These are phyloP conservation scores for Psittacula echo DNA, from an alignment of 2,797 vertebrate species.

Conservation along the genomic window DNA sequence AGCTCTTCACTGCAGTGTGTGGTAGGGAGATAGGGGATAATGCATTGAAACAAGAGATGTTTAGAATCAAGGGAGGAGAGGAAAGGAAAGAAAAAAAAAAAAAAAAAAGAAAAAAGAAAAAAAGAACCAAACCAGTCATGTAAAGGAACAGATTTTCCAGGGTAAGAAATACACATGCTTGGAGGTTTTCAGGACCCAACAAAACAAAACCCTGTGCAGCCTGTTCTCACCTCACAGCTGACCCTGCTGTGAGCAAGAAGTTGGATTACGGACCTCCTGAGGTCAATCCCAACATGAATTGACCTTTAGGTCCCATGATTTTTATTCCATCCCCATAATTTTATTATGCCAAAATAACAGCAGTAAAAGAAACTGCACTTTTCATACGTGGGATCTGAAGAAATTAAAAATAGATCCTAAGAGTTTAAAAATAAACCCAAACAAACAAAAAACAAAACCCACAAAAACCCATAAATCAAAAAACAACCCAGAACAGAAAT, in stretches of 20 bases:
- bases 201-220: neutral
- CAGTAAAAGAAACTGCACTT: neutral
- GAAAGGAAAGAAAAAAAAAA: fast-evolving
- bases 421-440: neutral
- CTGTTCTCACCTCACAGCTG: neutral
- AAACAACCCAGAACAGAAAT: neutral
- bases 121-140: neutral
- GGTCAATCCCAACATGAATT: neutral
- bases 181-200: neutral
- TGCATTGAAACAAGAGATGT: neutral
- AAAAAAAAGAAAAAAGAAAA: neutral
- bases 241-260: neutral
- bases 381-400: neutral
- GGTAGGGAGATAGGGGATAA: neutral
- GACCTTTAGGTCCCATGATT: neutral
- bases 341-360: neutral
- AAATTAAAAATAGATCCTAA: neutral
- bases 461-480: neutral
- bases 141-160: neutral
- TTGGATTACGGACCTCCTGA: neutral
- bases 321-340: neutral
- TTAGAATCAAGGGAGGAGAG: neutral
- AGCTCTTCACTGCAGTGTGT: neutral
- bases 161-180: neutral
- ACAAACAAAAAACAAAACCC: neutral